Percentiles rank a stretch among this genome's conserved stretches.
These are phyloP conservation scores for Anarsia innoxiella DNA, from an alignment of 2,888 invertebrate species.

Conservation along the genomic window DNA sequence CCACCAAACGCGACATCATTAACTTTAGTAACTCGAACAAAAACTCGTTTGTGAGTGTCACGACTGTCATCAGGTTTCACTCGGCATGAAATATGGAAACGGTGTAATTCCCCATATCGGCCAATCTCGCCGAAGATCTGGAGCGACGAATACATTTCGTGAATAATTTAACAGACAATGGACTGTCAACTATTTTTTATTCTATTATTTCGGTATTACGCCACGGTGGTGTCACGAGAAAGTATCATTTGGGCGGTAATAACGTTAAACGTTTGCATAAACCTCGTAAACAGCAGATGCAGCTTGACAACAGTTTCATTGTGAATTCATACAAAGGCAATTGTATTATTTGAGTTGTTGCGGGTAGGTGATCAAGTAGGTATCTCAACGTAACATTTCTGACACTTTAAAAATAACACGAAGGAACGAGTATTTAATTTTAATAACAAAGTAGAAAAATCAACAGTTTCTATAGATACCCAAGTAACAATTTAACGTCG, in stretches of 20 bases:
- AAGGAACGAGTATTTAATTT: no score
- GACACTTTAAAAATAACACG: no score
- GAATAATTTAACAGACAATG: conserved; percentile 69
- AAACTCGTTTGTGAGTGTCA: conserved; percentile 33
- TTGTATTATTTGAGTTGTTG: no score
- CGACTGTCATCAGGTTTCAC: conserved; percentile 63
- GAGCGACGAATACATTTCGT: conserved; percentile 64
- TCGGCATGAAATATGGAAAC: conserved; percentile 57
- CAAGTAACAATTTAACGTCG: no score
- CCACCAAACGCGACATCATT: conserved; percentile 16
- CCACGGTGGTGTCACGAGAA: conserved; percentile 40
- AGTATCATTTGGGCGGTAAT: conserved; percentile 38
- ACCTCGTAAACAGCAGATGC: conserved; percentile 14
- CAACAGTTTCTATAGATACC: no score
- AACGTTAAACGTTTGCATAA: conserved; percentile 32
- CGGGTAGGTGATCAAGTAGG: no score
- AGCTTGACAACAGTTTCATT: conserved; percentile 6
- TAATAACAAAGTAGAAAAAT: no score
- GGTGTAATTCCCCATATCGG: conserved; percentile 61
- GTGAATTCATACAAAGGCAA: no score
- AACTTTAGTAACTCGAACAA: conserved; percentile 11
- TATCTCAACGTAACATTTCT: no score
- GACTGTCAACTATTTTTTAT: conserved; percentile 58
- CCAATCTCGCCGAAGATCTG: conserved; percentile 58
- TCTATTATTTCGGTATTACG: conserved; percentile 38